phyloP scores from a whole-genome alignment of 2,797 vertebrate species.

The Sciurus vulgaris region DNA sequence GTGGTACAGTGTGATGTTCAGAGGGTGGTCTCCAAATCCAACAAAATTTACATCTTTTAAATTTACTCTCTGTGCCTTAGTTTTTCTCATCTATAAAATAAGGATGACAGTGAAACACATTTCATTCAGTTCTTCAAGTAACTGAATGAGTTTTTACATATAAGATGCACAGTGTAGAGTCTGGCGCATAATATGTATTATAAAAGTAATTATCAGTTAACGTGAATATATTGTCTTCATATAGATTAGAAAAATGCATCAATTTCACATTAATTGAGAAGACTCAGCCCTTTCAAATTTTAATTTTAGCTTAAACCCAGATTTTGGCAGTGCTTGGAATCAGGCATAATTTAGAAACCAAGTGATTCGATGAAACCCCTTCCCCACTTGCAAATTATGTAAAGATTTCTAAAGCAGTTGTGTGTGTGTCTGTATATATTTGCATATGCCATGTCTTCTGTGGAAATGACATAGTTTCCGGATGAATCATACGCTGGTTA shows the following conservation, averaged over 20 bases:
- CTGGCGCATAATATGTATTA: not conserved
- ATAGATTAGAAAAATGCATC: not conserved
- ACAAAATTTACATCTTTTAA: not conserved
- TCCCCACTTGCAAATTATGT: not conserved
- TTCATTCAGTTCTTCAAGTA: conserved; percentile 33
- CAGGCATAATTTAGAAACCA: not conserved
- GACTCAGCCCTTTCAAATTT: not conserved
- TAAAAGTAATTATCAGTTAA: not conserved
- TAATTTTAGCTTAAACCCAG: conserved; percentile 7
- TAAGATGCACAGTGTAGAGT: not conserved
- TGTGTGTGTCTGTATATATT: not conserved
- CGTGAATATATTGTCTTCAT: not conserved
- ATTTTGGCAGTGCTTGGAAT: not conserved
- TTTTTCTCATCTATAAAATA: conserved; percentile 19
- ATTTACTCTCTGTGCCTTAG: not conserved
- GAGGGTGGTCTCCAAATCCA: not conserved
- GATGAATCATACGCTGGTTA: not conserved
- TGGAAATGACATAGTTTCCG: not conserved
- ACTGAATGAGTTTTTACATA: not conserved
- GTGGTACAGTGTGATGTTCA: not conserved
- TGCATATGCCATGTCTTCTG: not conserved
- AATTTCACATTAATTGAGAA: conserved; percentile 40
- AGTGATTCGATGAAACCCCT: not conserved
- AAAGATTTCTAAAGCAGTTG: not conserved
- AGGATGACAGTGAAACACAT: not conserved